Evolutionary conservation across 2,797 vertebrate species (phyloP), one percentile per base, ranked within the genome.

Genomic region (Lagodon rhomboides): DNA sequence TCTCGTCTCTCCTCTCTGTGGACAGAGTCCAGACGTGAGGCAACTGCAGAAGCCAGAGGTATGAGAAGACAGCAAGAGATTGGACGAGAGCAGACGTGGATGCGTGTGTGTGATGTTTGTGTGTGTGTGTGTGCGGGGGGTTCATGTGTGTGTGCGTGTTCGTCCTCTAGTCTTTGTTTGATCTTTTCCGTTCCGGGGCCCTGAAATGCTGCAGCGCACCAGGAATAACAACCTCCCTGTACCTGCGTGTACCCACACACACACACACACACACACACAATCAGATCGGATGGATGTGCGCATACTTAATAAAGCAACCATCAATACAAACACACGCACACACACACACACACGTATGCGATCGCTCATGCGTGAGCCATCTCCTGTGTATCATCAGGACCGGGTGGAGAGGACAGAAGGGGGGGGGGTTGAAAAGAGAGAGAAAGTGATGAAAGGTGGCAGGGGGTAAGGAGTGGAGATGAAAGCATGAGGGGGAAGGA

Each of bases 151-250:
- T 71, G 64, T 56, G 51, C 54, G n/a, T 51, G 43, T 80, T 81
- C 12, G 54, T 87, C 80, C 85, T 84, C 86, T 77, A 68, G 80
- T 91, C 91, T 92, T 93, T 93, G 91, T 93, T 92, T 94, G 89
- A 94, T 93, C 90, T 93, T 82, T 82, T 85, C 85, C 62, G 70
- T 34, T 69, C 87, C 38, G 59, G 59, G 91, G 72, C 77, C 87
- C 85, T 34, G 80, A 87, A 89, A 89, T 78, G 82, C 85, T 76
- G 89, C 90, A 81, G 80, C 77, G 46, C 84, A 88, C 83, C 64
- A 75, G 77, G 89, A 93, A 92, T 92, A 91, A 93, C 87, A 92
- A 91, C 84, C 77, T 79, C 66, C 63, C 63, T 78, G 15, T 34
- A 44, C 43, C 43, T 44, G 43, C 13, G 43, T 15, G 43, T 44